A percentile compares a stretch with the other conserved stretches of the same genome.
Evolutionary conservation across 2,888 invertebrate genomes (phyloP).

Genomic region (Dusona sp.): DNA sequence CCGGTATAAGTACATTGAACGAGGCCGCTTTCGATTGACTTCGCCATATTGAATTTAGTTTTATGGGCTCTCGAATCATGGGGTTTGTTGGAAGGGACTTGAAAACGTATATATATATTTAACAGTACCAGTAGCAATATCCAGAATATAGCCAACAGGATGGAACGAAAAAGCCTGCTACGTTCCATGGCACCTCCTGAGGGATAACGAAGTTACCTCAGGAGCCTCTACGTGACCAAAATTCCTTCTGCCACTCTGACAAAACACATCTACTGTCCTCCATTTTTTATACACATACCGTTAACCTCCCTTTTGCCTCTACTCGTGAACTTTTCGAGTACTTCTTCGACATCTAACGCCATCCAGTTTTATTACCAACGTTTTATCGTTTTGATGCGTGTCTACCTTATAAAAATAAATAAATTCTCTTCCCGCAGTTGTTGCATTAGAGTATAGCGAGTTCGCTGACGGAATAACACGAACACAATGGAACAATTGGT

Average conservation of each 20-base stretch:
- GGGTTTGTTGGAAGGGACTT: conserved; percentile 75
- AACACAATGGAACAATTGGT: conserved; percentile 11
- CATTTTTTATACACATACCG: conserved; percentile 8
- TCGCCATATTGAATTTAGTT: conserved; percentile 84
- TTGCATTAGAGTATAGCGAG: neutral
- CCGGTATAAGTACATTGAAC: conserved; percentile 75
- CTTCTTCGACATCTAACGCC: neutral
- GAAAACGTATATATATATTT: conserved; percentile 72
- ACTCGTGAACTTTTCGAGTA: conserved; percentile 12
- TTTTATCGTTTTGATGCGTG: neutral
- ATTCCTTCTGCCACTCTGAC: conserved; percentile 70
- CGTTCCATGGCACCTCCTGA: conserved; percentile 72
- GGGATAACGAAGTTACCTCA: conserved; percentile 78
- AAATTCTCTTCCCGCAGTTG: neutral
- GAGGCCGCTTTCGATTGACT: conserved; percentile 82
- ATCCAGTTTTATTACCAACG: neutral
- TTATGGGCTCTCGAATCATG: conserved; percentile 82
- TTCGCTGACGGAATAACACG: conserved; percentile 5
- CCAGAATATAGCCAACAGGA: conserved; percentile 39
- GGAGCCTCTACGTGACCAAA: conserved; percentile 82
- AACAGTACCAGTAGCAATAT: conserved; percentile 43
- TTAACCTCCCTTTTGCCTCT: conserved; percentile 31
- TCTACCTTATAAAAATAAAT: neutral
- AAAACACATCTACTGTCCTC: conserved; percentile 5
- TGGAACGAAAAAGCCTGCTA: conserved; percentile 61